phyloP scores from a whole-genome alignment of 35 echinoderm and acorn worm genomes.

The Chiridota heheva region DNA sequence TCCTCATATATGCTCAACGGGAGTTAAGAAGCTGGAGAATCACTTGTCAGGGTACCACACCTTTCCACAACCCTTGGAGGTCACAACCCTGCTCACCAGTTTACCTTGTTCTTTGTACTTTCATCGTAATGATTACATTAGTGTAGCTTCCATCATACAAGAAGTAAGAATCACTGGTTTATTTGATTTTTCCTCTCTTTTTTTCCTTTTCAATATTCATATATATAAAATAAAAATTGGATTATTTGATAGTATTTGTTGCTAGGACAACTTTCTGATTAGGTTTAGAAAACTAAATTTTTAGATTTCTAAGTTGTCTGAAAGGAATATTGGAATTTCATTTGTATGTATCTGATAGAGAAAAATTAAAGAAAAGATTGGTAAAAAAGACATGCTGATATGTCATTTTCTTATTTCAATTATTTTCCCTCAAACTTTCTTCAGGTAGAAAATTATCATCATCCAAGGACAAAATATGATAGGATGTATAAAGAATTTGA shows the following conservation, averaged over 20 bases:
- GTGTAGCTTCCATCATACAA: conserved; percentile 65
- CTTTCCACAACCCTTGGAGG: conserved; percentile 48
- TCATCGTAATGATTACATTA: conserved; percentile 72
- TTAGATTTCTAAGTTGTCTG: too few relatives aligned
- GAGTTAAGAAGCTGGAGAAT: conserved; percentile 23
- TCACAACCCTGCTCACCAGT: conserved; percentile 61
- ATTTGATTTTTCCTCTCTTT: background rate
- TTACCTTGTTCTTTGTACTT: conserved; percentile 89
- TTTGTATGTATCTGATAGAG: too few relatives aligned
- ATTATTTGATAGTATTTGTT: background rate
- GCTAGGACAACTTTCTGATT: too few relatives aligned
- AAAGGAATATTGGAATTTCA: too few relatives aligned
- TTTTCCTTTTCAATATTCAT: background rate
- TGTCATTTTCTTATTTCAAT: too few relatives aligned
- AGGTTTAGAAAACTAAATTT: too few relatives aligned
- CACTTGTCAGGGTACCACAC: conserved; percentile 2
- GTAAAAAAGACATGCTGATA: too few relatives aligned
- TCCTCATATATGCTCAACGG: conserved; percentile 70
- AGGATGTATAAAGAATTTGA: too few relatives aligned
- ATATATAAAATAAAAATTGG: background rate
- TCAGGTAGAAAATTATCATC: too few relatives aligned
- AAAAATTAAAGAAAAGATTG: too few relatives aligned
- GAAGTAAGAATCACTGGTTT: conserved; percentile 52
- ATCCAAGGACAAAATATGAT: too few relatives aligned
- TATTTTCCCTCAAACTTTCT: too few relatives aligned